Evolutionary conservation across 2,888 invertebrate genomes (phyloP).

Genomic region (Laspeyria flexula): DNA sequence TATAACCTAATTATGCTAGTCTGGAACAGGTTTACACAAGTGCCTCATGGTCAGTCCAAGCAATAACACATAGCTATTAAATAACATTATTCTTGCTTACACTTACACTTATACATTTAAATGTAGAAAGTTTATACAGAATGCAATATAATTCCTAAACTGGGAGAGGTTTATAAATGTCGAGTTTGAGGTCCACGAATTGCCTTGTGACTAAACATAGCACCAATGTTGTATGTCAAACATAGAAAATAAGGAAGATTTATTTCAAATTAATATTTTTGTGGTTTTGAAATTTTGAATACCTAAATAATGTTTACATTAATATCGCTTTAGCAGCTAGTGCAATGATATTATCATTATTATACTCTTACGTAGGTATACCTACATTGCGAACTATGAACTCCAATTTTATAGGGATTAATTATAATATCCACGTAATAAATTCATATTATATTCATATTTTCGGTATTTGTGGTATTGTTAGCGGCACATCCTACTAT

Average conservation of each 20-base stretch:
- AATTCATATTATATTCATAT: conserved; percentile 46
- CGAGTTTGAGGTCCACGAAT: conserved; percentile 52
- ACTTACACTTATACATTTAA: conserved; percentile 11
- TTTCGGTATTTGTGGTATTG: conserved; percentile 50
- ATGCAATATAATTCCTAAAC: conserved; percentile 16
- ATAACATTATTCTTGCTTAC: conserved; percentile 37
- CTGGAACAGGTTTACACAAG: not conserved
- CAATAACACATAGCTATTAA: conserved; percentile 2
- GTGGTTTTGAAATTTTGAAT: conserved; percentile 63
- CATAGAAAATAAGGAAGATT: conserved; percentile 56
- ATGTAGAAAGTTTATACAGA: conserved; percentile 14
- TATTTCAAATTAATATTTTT: conserved; percentile 65
- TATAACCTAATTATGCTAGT: conserved; percentile 6
- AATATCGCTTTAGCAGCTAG: conserved; percentile 80
- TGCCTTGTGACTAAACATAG: conserved; percentile 59
- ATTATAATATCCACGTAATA: conserved; percentile 39
- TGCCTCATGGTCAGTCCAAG: not conserved
- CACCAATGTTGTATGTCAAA: conserved; percentile 71
- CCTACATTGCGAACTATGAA: conserved; percentile 48
- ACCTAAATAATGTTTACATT: conserved; percentile 61
- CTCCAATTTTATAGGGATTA: conserved; percentile 44
- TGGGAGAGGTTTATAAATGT: conserved; percentile 17
- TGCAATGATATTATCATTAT: conserved; percentile 62
- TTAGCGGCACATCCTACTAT: conserved; percentile 50
- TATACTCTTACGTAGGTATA: conserved; percentile 13